Conservation (phyloP, 92 coral and sea anemone genomes). For the Diadumene lineata region DNA sequence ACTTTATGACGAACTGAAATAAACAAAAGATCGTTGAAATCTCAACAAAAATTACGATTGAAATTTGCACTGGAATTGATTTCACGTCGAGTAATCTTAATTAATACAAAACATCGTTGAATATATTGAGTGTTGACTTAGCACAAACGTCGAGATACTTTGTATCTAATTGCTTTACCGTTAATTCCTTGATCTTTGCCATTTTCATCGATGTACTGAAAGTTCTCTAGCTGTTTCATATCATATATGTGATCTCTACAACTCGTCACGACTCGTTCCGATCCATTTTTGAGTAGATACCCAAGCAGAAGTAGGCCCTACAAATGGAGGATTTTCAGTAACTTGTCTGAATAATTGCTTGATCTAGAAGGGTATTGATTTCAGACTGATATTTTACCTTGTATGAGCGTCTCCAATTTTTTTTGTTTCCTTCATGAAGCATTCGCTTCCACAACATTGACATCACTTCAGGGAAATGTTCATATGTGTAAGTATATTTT, state of each 20-base stretch:
- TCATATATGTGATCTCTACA: constrained; percentile 95
- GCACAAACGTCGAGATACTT: not conserved
- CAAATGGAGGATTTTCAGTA: not conserved
- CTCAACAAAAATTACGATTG: not conserved
- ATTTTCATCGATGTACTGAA: constrained; percentile 76
- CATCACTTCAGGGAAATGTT: constrained; percentile 98
- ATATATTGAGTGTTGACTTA: not conserved
- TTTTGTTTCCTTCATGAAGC: constrained; percentile 80
- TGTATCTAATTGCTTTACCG: constrained; percentile 48
- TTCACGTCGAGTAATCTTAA: not conserved
- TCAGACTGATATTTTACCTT: constrained; percentile 61
- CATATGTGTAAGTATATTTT: constrained; percentile 90
- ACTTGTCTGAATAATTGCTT: not conserved
- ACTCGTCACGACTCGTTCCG: constrained; percentile 95
- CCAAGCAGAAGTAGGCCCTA: constrained; percentile 85
- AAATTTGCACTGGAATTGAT: not conserved
- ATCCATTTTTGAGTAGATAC: constrained; percentile 89
- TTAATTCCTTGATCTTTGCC: constrained; percentile 98
- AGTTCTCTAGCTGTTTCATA: constrained; percentile 88
- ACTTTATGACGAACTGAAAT: constrained; percentile 94
- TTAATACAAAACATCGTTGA: not conserved
- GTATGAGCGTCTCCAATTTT: constrained; percentile 93
- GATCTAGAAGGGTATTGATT: not conserved
- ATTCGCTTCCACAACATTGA: constrained; percentile 98
- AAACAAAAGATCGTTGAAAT: no score